These are phyloP conservation scores for Chironomus riparius DNA, from an alignment of 2,888 invertebrate genomes.

Conservation along the genomic window DNA sequence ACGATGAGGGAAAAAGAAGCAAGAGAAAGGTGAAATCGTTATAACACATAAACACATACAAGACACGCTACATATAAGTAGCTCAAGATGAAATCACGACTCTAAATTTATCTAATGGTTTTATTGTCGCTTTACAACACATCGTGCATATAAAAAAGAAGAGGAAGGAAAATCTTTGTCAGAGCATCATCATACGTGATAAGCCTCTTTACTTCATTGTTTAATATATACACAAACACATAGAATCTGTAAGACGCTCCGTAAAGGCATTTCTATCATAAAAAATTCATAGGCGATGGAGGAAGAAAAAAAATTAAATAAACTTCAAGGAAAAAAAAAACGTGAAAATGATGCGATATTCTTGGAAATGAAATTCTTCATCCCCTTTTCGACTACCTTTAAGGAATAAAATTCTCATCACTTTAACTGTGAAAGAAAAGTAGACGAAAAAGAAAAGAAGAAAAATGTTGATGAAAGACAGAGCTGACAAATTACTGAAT, in stretches of 20 bases:
- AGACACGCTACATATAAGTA: background rate
- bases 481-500: slow-evolving; percentile 18
- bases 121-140: slow-evolving; percentile 21
- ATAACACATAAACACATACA: too few species aligned
- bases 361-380: background rate
- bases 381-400: background rate
- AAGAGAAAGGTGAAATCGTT: background rate
- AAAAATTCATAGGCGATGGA: slow-evolving; percentile 22
- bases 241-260: background rate
- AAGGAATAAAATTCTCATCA: background rate
- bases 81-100: slow-evolving; percentile 9
- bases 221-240: background rate
- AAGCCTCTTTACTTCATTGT: slow-evolving; percentile 8
- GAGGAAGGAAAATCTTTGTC: background rate
- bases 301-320: slow-evolving; percentile 19
- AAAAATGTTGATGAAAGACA: slow-evolving; percentile 4
- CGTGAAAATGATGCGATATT: slow-evolving; percentile 16
- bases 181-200: background rate
- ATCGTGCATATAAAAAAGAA: slow-evolving; percentile 4
- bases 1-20: background rate
- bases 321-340: slow-evolving; percentile 5
- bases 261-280: slow-evolving; percentile 15
- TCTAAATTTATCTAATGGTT: slow-evolving; percentile 21
- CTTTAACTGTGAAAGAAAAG: background rate
- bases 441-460: background rate